These are phyloP conservation scores for Merodon equestris DNA, from an alignment of 2,888 invertebrate genomes.

Conservation along the genomic window DNA sequence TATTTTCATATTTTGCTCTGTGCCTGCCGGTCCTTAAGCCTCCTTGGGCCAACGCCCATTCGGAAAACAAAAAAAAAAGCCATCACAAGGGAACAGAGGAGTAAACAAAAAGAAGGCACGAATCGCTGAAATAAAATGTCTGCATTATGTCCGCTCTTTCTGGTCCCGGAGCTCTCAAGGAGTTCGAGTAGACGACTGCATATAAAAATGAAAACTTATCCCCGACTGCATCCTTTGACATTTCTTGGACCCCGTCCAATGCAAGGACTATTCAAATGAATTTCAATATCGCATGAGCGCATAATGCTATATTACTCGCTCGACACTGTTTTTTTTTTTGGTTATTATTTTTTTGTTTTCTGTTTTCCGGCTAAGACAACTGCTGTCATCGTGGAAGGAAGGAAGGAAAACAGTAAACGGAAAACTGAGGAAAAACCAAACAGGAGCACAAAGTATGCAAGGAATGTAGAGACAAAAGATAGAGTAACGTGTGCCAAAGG, in stretches of 20 bases:
- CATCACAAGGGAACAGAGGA: too few species aligned
- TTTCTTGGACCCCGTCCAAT: conserved; percentile 61
- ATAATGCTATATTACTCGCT: conserved; percentile 57
- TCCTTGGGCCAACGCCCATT: conserved; percentile 56
- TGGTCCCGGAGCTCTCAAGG: not conserved
- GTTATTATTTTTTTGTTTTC: not conserved
- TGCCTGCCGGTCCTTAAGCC: conserved; percentile 14
- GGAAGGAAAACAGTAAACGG: conserved; percentile 12
- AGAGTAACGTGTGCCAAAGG: conserved; percentile 47
- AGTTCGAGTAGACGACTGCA: conserved; percentile 24
- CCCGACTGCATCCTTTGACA: conserved; percentile 64
- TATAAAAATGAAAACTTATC: conserved; percentile 64
- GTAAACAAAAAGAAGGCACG: conserved; percentile 1
- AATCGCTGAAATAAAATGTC: conserved; percentile 65
- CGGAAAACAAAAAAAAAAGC: too few species aligned
- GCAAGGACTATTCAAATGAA: conserved; percentile 63
- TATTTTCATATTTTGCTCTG: conserved; percentile 24
- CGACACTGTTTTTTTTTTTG: conserved; percentile 12
- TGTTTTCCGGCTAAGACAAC: conserved; percentile 17
- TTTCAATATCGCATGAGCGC: conserved; percentile 65
- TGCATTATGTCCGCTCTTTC: conserved; percentile 59
- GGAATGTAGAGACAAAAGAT: not conserved
- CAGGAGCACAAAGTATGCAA: not conserved
- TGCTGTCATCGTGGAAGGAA: conserved; percentile 30
- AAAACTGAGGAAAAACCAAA: not conserved